These are phyloP conservation scores for Enteromius thamalakanensis DNA, from an alignment of 2,797 vertebrate genomes.

Conservation along the genomic window DNA sequence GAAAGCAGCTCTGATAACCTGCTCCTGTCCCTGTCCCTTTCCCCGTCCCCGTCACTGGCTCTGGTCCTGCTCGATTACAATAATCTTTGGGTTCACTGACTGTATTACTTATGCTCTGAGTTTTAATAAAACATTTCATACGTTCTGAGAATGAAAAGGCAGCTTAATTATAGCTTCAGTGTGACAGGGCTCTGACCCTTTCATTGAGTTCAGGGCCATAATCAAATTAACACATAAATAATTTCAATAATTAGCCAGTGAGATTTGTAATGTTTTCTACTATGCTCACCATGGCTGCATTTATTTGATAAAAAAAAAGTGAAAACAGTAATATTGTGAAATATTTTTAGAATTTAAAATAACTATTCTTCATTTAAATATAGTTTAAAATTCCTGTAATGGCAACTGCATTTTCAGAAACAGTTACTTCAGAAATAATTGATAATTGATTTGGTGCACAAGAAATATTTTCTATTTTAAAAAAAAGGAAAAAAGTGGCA, in stretches of 20 bases:
- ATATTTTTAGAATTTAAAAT: neutral
- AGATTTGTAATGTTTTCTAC: neutral
- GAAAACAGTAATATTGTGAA: neutral
- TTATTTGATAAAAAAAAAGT: neutral
- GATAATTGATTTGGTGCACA: neutral
- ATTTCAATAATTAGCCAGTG: neutral
- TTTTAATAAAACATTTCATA: slow-evolving; percentile 42
- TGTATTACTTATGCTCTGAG: slow-evolving; percentile 20
- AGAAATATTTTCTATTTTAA: neutral
- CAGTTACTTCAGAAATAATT: neutral
- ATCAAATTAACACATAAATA: slow-evolving; percentile 7
- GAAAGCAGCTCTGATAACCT: slow-evolving; percentile 45
- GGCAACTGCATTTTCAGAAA: neutral
- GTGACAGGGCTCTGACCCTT: slow-evolving; percentile 21
- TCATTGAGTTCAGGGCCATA: slow-evolving; percentile 3
- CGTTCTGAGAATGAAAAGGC: neutral
- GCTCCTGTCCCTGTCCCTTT: neutral
- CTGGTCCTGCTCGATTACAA: slow-evolving; percentile 8
- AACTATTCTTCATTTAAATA: neutral
- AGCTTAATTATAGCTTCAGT: slow-evolving; percentile 8
- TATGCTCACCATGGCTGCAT: neutral
- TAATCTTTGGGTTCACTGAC: slow-evolving; percentile 13
- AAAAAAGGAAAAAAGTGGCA: neutral
- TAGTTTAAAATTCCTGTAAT: neutral
- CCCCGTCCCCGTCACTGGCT: neutral